phyloP scores from a whole-genome alignment of 2,113 vertebrate species.

The Eulemur macaco region DNA sequence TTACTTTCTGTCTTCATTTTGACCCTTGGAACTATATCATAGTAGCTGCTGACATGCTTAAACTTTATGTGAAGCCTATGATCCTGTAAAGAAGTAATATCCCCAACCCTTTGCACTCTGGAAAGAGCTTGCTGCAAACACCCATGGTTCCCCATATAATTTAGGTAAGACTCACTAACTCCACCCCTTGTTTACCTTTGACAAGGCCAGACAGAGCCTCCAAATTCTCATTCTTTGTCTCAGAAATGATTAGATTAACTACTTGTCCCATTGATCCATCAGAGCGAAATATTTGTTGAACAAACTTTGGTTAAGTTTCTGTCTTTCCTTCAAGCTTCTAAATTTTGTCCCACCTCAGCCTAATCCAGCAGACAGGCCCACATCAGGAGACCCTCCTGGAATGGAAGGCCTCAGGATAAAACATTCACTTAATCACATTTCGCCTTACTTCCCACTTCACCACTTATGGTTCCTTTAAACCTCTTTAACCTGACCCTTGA shows the following conservation, averaged over 20 bases:
- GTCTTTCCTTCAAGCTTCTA: background rate
- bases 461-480: too few relatives aligned
- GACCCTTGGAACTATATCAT: background rate
- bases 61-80: background rate
- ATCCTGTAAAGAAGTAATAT: background rate
- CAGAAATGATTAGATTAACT: background rate
- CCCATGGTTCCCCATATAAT: background rate
- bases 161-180: background rate
- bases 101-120: background rate
- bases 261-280: background rate
- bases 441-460: background rate
- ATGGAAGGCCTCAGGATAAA: background rate
- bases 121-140: background rate
- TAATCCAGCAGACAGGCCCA: background rate
- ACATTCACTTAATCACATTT: accelerated
- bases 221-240: background rate
- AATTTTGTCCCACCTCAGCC: background rate
- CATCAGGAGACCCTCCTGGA: background rate
- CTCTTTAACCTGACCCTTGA: background rate
- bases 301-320: background rate
- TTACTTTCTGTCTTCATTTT: background rate
- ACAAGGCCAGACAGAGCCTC: background rate
- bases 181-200: background rate
- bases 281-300: background rate
- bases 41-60: background rate